Evolutionary conservation across 2,888 invertebrate genomes (phyloP), one percentile per base, ranked within the genome.

Genomic region (Limnephilus lunatus): DNA sequence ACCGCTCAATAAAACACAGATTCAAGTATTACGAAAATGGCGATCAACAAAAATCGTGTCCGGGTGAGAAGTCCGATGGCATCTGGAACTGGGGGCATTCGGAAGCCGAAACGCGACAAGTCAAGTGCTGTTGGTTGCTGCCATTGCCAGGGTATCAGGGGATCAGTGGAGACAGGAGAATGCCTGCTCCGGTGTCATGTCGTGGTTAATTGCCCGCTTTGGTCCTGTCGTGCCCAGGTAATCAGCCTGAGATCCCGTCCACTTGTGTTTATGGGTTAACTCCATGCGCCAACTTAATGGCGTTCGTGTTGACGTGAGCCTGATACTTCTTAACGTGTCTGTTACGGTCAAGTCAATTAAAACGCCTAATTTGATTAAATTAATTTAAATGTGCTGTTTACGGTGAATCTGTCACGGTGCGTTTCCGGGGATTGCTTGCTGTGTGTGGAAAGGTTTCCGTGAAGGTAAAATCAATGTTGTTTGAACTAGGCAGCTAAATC

Each of bases 101-200:
- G 44, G 44, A 86, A 35, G 86, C 35, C 39, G 30, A 86, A 68
- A 25, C 68, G 68, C 25, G 68, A 25, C 68, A 68, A 68, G 68
- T 68, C 86, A 86, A 86, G 86, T 44, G 44, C 68, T 68, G 25
- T 5, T 68, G 53, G 68, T n/a, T n/a, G 25, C 68, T 68, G 68
- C 25, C 68, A 25, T 15, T 35, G 44, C 83, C 90, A 48, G 83
- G 32, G 68, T 90, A 90, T 90, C 90, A 25, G 53, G 68, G 32
- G 90, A 91, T 91, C 90, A 86, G 80, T 30, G 39, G 68, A 83
- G 90, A 91, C 90, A 91, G 85, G 35, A 91, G 90, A 91, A 91
- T 91, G 90, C 39, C 90, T 80, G 90, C 53, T 85, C 48, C 35
- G 53, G 86, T 85, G 90, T 85, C 90, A 86, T 91, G 90, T 90